Evolutionary conservation across 2,888 invertebrate genomes (phyloP).

Genomic region (Timandra comae): DNA sequence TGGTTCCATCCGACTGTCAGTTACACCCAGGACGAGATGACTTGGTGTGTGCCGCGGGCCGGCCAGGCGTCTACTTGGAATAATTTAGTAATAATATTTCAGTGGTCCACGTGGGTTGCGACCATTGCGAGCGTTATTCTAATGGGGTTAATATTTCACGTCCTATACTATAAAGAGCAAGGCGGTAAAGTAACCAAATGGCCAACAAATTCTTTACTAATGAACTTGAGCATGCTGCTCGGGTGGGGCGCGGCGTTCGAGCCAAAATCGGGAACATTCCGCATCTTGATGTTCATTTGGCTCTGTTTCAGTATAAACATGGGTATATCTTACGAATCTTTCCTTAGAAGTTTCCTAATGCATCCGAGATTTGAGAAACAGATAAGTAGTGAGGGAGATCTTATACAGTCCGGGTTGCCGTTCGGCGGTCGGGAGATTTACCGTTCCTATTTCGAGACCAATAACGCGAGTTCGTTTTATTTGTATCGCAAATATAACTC

Average conservation of each 20-base stretch:
- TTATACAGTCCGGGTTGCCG: slow-evolving; percentile 59
- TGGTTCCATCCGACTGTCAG: slow-evolving; percentile 67
- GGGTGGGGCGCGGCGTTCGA: slow-evolving; percentile 64
- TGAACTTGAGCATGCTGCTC: slow-evolving; percentile 65
- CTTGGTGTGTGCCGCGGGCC: slow-evolving; percentile 65
- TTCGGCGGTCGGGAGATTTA: slow-evolving; percentile 70
- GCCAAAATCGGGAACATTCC: slow-evolving; percentile 56
- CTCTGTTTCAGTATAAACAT: slow-evolving; percentile 69
- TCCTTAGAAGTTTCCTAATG: slow-evolving; percentile 70
- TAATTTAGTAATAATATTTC: slow-evolving; percentile 66
- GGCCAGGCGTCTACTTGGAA: slow-evolving; percentile 63
- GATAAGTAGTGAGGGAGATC: slow-evolving; percentile 62
- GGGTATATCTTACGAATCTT: slow-evolving; percentile 69
- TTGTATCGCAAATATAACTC: slow-evolving; percentile 67
- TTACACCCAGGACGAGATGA: slow-evolving; percentile 71
- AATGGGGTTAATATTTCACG: slow-evolving; percentile 59
- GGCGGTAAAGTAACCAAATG: slow-evolving; percentile 47
- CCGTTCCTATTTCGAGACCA: slow-evolving; percentile 68
- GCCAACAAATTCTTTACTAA: slow-evolving; percentile 65
- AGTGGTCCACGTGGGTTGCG: slow-evolving; percentile 64
- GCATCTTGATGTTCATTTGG: slow-evolving; percentile 65
- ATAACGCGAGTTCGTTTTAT: slow-evolving; percentile 66
- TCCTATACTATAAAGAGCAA: slow-evolving; percentile 53
- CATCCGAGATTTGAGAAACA: slow-evolving; percentile 71
- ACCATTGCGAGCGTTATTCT: slow-evolving; percentile 48